These are phyloP conservation scores for Cichlasoma orientale DNA, from an alignment of 2,797 vertebrate genomes.

Conservation along the genomic window DNA sequence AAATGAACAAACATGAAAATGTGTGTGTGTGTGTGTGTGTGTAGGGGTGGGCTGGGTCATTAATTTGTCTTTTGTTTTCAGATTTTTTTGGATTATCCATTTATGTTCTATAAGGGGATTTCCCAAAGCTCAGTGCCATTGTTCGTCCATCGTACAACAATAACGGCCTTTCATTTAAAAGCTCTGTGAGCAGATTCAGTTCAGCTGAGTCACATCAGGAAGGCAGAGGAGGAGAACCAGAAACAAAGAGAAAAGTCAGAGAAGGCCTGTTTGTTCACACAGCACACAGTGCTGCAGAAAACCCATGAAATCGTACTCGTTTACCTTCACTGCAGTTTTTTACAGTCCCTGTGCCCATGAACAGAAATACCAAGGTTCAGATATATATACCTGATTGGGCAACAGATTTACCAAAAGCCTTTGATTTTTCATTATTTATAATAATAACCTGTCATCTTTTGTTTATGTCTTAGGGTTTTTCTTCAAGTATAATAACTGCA, in stretches of 20 bases:
- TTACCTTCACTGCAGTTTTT: background rate
- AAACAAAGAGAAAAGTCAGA: background rate
- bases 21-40: background rate
- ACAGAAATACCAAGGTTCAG: too few species aligned
- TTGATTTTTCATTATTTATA: too few species aligned
- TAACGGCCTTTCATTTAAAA: background rate
- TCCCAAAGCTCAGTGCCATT: background rate
- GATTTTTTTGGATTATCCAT: background rate
- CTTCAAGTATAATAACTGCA: background rate
- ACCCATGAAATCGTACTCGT: background rate
- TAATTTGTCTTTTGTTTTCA: background rate
- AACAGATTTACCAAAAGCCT: too few species aligned
- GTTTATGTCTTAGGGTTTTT: background rate
- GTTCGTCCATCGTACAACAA: background rate
- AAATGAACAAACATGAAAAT: background rate
- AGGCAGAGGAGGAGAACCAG: background rate
- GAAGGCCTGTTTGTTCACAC: background rate
- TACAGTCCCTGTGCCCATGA: background rate
- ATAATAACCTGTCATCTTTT: too few species aligned
- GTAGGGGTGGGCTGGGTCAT: background rate
- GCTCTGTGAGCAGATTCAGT: background rate
- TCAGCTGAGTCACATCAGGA: background rate
- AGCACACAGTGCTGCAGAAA: background rate
- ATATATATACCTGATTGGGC: too few species aligned
- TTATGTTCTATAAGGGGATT: background rate